These are phyloP conservation scores for Heliconius nattereri DNA, from an alignment of 1,140 invertebrate genomes.

Conservation along the genomic window DNA sequence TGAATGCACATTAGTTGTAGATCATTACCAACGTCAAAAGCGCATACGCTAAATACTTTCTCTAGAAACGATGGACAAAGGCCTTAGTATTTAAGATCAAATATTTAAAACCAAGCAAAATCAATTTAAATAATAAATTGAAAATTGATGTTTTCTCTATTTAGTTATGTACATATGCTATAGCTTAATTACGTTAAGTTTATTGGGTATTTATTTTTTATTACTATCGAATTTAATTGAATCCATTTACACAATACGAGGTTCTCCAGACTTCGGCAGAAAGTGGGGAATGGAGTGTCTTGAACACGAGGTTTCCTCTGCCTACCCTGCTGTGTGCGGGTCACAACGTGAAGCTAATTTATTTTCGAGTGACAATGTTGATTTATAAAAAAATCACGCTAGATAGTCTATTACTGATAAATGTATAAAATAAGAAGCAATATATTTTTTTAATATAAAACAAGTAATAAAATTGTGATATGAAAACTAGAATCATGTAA, in stretches of 20 bases:
- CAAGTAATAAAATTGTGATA: not conserved
- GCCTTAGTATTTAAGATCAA: constrained; percentile 6
- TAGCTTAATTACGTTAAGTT: not conserved
- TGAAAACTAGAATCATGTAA: not conserved
- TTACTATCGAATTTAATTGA: not conserved
- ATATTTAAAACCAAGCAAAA: not conserved
- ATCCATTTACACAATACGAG: no score
- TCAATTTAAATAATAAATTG: not conserved
- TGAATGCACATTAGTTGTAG: constrained; percentile 18
- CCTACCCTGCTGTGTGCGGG: no score
- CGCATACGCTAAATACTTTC: constrained; percentile 22
- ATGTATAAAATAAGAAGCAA: not conserved
- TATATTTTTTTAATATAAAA: not conserved
- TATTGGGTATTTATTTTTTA: not conserved
- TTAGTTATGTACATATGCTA: not conserved
- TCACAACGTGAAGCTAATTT: no score
- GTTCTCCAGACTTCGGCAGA: no score
- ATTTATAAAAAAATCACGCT: no score
- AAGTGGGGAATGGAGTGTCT: no score
- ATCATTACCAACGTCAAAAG: constrained; percentile 19
- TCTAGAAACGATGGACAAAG: constrained; percentile 13
- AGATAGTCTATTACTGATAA: not conserved
- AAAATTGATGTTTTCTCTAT: not conserved
- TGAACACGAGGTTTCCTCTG: no score
- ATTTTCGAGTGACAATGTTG: no score